Base-by-base conservation (phyloP, 2,888 invertebrate species). In the Coremacera marginata region DNA sequence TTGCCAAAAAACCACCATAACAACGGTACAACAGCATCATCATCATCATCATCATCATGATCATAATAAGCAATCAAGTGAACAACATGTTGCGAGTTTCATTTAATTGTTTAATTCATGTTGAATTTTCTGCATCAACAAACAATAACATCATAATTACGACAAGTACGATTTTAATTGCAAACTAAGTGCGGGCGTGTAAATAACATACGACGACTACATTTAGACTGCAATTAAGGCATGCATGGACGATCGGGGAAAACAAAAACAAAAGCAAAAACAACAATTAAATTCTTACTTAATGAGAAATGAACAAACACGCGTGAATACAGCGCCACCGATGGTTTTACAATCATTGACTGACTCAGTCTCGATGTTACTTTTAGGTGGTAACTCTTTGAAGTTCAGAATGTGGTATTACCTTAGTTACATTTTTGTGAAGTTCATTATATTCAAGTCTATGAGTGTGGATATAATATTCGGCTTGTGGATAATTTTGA, bases 91-190 rank as follows among this genome's bases (percentile, higher is more conserved):
- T 65, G n/a, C 31, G 63, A 27, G 27, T 49, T 73, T 27, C 52
- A 63, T 73, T 73, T 76, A 85, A 85, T 86, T 84, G 84, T 86
- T 83, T 85, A 86, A 86, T 86, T 86, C 85, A 83, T 80, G 81
- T 81, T 84, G 84, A 85, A 85, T 85, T 85, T 84, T 82, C 84
- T 81, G 86, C 86, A 83, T 84, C 83, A 84, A 77, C 80, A 82
- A 82, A 80, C 84, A 84, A 84, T 82, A 85, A 84, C 84, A 82
- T 34, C 65, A 62, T 65, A 65, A 37, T 34, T 27, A 34, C 62
- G 51, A 68, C 31, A 16, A 34, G 55, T 34, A 34, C 19, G 34
- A 65, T 34, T 34, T 65, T 65, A 65, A 65, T 65, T 55, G 9
- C 22, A 22, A 55, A 22, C 55, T 55, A 55, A 14, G 65, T 31